Evolutionary conservation across 2,113 vertebrate genomes (phyloP), one percentile per base, ranked within the genome.

Genomic region (Sceloporus undulatus): DNA sequence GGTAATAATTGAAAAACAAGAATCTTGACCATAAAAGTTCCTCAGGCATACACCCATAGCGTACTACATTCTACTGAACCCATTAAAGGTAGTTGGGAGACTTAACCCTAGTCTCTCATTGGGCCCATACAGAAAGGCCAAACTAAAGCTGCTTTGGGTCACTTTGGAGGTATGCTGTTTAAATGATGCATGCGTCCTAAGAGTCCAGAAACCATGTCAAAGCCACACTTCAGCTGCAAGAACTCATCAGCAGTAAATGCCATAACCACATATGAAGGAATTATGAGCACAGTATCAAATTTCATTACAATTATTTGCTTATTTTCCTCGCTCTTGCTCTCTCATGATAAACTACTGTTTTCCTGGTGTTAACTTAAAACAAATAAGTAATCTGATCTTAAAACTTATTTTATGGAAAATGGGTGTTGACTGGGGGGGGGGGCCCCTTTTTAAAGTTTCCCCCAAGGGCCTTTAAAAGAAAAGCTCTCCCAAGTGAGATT

Each of bases 1-100:
- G 29, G 34, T 65, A 70, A 18, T 52, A 78, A 79, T 18, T 42
- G 34, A 76, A 85, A 85, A 85, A 85, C 19, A 40, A 76, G 42
- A 40, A 83, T 21, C 14, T 18, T 1, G 9, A 25, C 70, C 16
- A 56, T 29, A 27, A n/a, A 66, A 34, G 2, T 3, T 23, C 40
- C 16, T 48, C 18, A 42, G 8, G 48, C 38, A 40, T 77, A 77
- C 9, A 42, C 9, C 23, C 7, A 23, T 10, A 77, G 21, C 40
- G 11, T 25, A 75, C 66, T 80, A 54, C 77, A 54, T 3, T 19
- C 70, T 5, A 48, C 10, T 76, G 23, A 9, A 77, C 59, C 77
- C 48, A 76, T 21, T 16, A 10, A 59, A 75, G 34, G 2, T 62
- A 14, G 78, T 4, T 40, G 29, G 40, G 13, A 25, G 8, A 62